A percentile compares a stretch with the other conserved stretches of the same genome.
phyloP scores from a whole-genome alignment of 2,113 vertebrate species.

The Panthera uncia region DNA sequence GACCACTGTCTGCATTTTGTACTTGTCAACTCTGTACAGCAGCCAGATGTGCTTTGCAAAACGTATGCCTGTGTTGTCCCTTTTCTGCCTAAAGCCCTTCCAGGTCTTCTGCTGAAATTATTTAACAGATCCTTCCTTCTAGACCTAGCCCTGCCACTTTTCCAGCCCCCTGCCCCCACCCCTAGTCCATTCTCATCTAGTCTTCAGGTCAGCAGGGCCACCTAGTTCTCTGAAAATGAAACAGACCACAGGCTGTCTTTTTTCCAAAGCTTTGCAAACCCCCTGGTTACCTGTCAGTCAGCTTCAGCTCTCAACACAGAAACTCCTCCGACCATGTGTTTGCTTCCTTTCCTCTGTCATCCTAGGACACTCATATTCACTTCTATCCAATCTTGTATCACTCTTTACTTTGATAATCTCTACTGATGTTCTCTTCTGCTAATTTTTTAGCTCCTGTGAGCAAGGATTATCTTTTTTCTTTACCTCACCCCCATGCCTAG shows the following conservation, averaged over 20 bases:
- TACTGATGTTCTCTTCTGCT: background rate
- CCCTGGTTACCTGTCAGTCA: too few relatives aligned
- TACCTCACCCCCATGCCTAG: background rate
- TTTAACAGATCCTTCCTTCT: background rate
- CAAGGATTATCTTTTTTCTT: background rate
- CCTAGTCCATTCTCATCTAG: background rate
- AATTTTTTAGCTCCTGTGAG: background rate
- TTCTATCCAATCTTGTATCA: background rate
- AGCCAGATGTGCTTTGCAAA: background rate
- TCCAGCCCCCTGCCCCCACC: background rate
- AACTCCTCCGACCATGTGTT: background rate
- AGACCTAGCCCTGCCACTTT: background rate
- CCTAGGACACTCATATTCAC: too few relatives aligned
- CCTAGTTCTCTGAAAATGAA: background rate
- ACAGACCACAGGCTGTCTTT: background rate
- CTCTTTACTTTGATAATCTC: background rate
- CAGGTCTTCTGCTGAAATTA: background rate
- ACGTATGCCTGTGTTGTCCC: background rate
- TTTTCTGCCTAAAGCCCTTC: background rate
- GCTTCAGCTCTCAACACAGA: background rate
- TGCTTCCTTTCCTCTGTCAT: background rate
- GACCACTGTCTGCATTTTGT: too few relatives aligned
- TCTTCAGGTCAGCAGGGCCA: background rate
- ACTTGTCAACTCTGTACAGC: background rate
- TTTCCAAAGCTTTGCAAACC: background rate